Conservation (phyloP, 2,797 vertebrate genomes). For the Megaceryle alcyon region DNA sequence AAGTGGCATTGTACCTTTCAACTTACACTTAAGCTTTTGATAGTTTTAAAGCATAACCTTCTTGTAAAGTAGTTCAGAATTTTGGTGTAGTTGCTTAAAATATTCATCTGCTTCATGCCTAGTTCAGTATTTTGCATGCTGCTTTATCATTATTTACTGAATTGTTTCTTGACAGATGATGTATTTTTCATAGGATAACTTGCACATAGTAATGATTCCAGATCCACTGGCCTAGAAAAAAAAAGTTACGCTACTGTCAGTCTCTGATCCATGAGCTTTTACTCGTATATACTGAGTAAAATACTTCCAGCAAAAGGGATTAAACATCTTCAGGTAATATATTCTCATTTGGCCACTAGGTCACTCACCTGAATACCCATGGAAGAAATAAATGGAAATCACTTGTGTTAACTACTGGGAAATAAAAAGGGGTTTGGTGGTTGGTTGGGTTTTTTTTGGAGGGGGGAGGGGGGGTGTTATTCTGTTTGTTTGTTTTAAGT, state of each 20-base stretch:
- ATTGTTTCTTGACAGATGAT: not conserved
- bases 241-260: not conserved
- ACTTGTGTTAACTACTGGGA: no score
- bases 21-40: not conserved
- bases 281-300: not conserved
- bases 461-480: no score
- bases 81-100: not conserved
- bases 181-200: not conserved
- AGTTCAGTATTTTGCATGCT: not conserved
- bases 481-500: not conserved
- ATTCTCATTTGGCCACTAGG: not conserved
- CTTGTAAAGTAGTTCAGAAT: not conserved
- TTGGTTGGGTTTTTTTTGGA: no score
- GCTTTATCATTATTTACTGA: not conserved
- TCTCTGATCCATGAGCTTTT: not conserved
- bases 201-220: not conserved
- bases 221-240: not conserved
- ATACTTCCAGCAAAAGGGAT: not conserved
- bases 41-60: not conserved
- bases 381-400: not conserved
- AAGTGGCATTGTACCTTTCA: conserved; percentile 5
- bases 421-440: no score
- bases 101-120: not conserved
- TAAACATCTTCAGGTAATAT: not conserved
- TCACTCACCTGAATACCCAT: not conserved